Evolutionary conservation across 2,888 invertebrate species (phyloP).

Genomic region (Odontocolon sp.): DNA sequence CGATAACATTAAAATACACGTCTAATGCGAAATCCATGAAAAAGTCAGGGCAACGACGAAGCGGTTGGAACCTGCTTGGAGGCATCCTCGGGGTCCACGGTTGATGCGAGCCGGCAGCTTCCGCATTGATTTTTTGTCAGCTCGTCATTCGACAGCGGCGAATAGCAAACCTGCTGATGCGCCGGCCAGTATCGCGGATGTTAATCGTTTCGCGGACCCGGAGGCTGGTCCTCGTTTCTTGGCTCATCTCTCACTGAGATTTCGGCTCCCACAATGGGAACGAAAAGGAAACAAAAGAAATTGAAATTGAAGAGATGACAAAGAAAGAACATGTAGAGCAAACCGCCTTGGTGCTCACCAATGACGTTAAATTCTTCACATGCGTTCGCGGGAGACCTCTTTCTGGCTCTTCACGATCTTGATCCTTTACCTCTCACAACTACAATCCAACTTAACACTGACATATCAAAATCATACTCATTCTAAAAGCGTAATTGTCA

Average conservation of each 20-base stretch:
- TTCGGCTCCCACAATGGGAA: slow-evolving; percentile 33
- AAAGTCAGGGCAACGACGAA: too few species aligned
- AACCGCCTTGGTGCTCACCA: slow-evolving; percentile 46
- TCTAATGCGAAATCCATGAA: too few species aligned
- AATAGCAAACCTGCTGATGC: slow-evolving; percentile 9
- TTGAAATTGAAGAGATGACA: too few species aligned
- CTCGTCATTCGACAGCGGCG: slow-evolving; percentile 17
- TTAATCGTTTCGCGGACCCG: slow-evolving; percentile 31
- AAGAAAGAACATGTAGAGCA: neutral
- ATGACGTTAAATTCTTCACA: slow-evolving; percentile 68
- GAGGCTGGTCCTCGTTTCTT: slow-evolving; percentile 27
- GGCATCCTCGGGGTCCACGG: too few species aligned
- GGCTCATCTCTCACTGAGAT: slow-evolving; percentile 31
- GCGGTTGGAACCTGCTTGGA: too few species aligned
- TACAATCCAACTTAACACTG: neutral
- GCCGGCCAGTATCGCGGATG: too few species aligned
- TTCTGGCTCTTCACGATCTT: slow-evolving; percentile 33
- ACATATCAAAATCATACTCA: slow-evolving; percentile 31
- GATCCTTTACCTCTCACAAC: slow-evolving; percentile 8
- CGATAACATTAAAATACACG: too few species aligned
- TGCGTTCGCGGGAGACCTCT: slow-evolving; percentile 15
- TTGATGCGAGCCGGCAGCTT: neutral
- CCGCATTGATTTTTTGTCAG: neutral
- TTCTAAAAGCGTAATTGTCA: slow-evolving; percentile 75
- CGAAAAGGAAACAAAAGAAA: neutral